Evolutionary conservation across 2,888 invertebrate genomes (phyloP).

Genomic region (Perithous albicinctus): DNA sequence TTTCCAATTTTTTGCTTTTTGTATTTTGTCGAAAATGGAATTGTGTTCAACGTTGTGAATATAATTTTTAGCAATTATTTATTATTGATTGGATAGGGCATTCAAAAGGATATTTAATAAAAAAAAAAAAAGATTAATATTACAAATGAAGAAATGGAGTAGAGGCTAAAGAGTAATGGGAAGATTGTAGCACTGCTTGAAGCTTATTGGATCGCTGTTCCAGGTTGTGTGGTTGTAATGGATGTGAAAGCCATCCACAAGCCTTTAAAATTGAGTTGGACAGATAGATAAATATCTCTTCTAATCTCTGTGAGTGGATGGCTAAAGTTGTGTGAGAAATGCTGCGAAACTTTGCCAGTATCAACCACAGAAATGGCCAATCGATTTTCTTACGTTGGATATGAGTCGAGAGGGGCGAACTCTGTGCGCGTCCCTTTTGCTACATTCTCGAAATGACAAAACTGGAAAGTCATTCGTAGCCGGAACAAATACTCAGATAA

Average conservation of each 20-base stretch:
- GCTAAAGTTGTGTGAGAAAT: conserved; percentile 6
- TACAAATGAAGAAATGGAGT: background rate
- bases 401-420: conserved; percentile 29
- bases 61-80: too few species aligned
- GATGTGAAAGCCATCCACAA: conserved; percentile 23
- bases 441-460: conserved; percentile 58
- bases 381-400: conserved; percentile 52
- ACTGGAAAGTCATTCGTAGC: conserved; percentile 64
- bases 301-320: conserved; percentile 24
- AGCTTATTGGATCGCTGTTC: conserved; percentile 13
- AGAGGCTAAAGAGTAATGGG: background rate
- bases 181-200: background rate
- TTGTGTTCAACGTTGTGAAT: too few species aligned
- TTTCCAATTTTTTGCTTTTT: background rate
- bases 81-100: background rate
- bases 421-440: background rate
- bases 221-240: conserved; percentile 2
- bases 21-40: background rate
- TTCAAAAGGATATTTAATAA: background rate
- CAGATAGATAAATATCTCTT: conserved; percentile 22
- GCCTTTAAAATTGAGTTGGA: conserved; percentile 49
- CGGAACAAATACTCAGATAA: conserved; percentile 67
- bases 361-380: conserved; percentile 45
- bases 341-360: conserved; percentile 50
- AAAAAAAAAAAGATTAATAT: background rate